Evolutionary conservation across 1,140 invertebrate genomes (phyloP), one percentile per base, ranked within the genome.

Genomic region (Drosophila novamexicana): DNA sequence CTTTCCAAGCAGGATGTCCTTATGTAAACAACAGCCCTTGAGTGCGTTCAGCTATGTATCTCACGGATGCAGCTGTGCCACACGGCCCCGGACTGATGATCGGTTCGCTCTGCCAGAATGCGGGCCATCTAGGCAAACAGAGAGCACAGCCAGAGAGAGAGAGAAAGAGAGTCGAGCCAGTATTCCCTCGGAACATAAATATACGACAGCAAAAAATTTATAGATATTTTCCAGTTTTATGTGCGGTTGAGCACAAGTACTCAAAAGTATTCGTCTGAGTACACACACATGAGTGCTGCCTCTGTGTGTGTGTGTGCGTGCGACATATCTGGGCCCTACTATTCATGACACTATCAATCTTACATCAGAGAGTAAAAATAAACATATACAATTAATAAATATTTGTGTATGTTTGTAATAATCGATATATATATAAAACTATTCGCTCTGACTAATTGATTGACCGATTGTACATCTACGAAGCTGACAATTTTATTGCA

Each of bases 41-140:
- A 65, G 40, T 54, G 63, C 63, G 16, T n/a, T 65, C 16, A 36
- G 44, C 1, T 1, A 29, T 54, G 36, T 65, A 22, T 61, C 32
- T 61, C 58, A 47, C 29, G 42, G 44, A 53, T 53, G 40, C 57
- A 64, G 62, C 62, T 53, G 37, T 12, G 32, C 32, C 57, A 22
- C 10, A 9, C 22, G 37, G 16, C n/a, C 14, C 36, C 16, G 40
- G 9, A 29, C 22, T 29, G 22, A 1, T 18, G 36, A 40, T 64
- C 37, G 12, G 64, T 14, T 29, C n/a, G 9, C 12, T 49, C 29
- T 34, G n/a, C n/a, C 34, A 34, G 22, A 39, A 67, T 67, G 65
- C 64, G 64, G 64, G 53, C n/a, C 45, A 58, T 59, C 65, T 67
- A 56, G 40, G 56, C 45, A 67, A 67, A 59, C 44, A 67, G 18